Percentiles rank a stretch among this genome's conserved stretches.
phyloP scores from a whole-genome alignment of 2,113 vertebrate genomes.

The Leptosomus discolor region DNA sequence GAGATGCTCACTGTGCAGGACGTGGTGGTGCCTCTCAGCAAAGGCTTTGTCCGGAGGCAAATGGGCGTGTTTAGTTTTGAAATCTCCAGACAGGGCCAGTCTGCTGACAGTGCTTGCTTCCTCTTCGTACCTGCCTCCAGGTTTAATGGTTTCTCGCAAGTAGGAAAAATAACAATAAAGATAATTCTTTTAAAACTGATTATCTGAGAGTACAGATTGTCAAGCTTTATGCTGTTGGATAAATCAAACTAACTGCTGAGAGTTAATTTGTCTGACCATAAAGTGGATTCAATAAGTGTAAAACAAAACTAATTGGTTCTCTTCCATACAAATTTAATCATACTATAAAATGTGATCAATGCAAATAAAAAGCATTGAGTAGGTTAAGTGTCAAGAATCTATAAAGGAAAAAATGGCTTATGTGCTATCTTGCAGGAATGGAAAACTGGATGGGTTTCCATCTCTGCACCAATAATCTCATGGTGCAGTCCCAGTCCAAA shows the following conservation, averaged over 20 bases:
- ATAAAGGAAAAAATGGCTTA: conserved; percentile 54
- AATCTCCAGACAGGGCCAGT: background rate
- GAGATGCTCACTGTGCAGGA: background rate
- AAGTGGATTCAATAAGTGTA: conserved; percentile 79
- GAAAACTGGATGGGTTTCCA: background rate
- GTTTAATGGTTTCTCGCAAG: background rate
- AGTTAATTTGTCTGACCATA: conserved; percentile 81
- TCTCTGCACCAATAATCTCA: background rate
- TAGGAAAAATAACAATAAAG: conserved; percentile 1
- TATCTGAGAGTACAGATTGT: conserved; percentile 23
- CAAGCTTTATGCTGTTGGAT: conserved; percentile 56
- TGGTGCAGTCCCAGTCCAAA: background rate
- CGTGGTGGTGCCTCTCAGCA: background rate
- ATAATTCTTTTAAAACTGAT: conserved; percentile 2
- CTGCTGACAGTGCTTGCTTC: background rate
- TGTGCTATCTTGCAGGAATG: background rate
- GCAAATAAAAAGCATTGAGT: conserved; percentile 76
- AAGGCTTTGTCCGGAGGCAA: background rate
- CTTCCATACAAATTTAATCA: conserved; percentile 82
- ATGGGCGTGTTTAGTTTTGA: background rate
- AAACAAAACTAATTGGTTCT: conserved; percentile 82
- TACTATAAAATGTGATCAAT: conserved; percentile 81
- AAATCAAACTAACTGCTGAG: conserved; percentile 74
- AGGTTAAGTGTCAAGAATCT: conserved; percentile 71
- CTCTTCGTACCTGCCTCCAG: background rate